These are phyloP conservation scores for Indicator maculatus DNA, from an alignment of 2,113 vertebrate species.

Conservation along the genomic window DNA sequence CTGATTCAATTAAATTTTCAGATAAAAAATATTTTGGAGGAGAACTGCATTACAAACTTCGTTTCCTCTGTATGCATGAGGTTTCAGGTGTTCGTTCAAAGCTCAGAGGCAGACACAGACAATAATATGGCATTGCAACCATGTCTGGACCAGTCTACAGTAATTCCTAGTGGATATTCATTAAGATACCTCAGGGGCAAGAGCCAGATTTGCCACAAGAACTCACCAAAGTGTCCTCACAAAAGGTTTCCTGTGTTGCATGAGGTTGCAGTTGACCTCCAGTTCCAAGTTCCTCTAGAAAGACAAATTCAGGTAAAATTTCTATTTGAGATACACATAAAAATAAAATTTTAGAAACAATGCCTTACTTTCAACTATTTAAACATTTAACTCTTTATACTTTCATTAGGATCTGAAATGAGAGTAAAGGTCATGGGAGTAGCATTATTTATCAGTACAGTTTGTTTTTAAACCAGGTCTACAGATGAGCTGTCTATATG, in stretches of 20 bases:
- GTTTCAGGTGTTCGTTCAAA: neutral
- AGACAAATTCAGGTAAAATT: neutral
- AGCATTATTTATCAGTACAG: neutral
- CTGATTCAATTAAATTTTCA: conserved; percentile 13
- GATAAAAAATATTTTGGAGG: neutral
- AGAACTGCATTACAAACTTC: neutral
- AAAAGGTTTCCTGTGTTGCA: neutral
- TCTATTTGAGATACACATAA: neutral
- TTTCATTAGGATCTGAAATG: neutral
- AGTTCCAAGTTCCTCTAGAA: neutral
- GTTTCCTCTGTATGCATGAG: neutral
- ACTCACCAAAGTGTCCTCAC: neutral
- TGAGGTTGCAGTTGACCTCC: neutral
- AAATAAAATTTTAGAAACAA: neutral
- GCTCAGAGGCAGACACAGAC: neutral
- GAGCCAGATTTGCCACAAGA: neutral
- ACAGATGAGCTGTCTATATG: neutral
- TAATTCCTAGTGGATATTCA: neutral
- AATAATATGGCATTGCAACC: neutral
- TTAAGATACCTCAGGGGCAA: neutral
- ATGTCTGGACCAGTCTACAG: neutral
- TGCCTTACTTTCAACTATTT: neutral
- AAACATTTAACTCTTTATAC: neutral
- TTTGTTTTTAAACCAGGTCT: neutral
- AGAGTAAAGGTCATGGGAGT: neutral